Percentiles rank a stretch among this genome's conserved stretches.
These are phyloP conservation scores for Naja naja DNA, from an alignment of 2,113 vertebrate genomes.

Conservation along the genomic window DNA sequence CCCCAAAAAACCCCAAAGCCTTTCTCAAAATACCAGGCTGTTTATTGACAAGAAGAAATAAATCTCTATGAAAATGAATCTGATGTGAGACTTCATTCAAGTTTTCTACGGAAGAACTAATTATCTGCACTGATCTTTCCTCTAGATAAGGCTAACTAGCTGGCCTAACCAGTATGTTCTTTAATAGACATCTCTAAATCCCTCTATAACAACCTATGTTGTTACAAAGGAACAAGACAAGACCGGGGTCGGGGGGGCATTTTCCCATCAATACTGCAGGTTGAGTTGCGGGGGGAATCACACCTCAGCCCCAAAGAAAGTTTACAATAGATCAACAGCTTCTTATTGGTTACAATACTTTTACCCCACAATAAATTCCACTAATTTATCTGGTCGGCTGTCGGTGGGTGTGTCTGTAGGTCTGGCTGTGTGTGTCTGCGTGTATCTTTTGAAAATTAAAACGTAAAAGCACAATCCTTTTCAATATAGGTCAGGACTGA, in stretches of 20 bases:
- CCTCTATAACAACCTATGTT: slow-evolving; percentile 56
- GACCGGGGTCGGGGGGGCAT: slow-evolving; percentile 23
- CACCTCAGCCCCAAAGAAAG: slow-evolving; percentile 32
- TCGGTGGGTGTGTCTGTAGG: not conserved
- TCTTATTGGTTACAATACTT: slow-evolving; percentile 53
- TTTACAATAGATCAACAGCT: slow-evolving; percentile 62
- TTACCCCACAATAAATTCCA: slow-evolving; percentile 34
- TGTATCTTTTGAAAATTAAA: slow-evolving; percentile 58
- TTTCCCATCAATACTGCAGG: slow-evolving; percentile 65
- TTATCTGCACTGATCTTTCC: slow-evolving; percentile 61
- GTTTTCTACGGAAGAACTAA: slow-evolving; percentile 48
- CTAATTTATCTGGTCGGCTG: slow-evolving; percentile 52
- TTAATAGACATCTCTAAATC: slow-evolving; percentile 50
- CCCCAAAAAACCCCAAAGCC: not conserved
- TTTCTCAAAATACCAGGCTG: slow-evolving; percentile 61
- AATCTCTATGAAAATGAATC: slow-evolving; percentile 58
- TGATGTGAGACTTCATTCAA: slow-evolving; percentile 57
- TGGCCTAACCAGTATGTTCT: slow-evolving; percentile 57
- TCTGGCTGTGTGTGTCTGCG: not conserved
- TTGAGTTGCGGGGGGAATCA: slow-evolving; percentile 47
- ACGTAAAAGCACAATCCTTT: slow-evolving; percentile 58
- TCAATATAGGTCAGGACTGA: slow-evolving; percentile 75
- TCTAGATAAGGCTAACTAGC: slow-evolving; percentile 54
- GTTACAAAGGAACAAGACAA: slow-evolving; percentile 49
- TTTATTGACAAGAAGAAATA: slow-evolving; percentile 58